Conservation (phyloP, 1,140 invertebrate genomes). For the Eurosta solidaginis region DNA sequence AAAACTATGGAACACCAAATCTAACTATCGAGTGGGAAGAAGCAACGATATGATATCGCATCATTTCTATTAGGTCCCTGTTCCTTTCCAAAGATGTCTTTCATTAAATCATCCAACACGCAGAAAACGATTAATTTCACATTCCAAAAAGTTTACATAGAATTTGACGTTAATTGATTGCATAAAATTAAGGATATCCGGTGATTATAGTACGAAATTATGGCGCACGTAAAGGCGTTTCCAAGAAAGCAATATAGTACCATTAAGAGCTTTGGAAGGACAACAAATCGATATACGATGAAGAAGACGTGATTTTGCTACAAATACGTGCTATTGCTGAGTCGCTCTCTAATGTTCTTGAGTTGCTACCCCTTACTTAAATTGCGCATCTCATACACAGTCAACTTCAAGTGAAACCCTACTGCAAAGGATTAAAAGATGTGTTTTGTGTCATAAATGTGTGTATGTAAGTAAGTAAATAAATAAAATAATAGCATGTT, state of each 20-base stretch:
- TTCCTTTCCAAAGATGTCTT: too few relatives aligned
- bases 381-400: not conserved
- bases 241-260: not conserved
- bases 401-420: not conserved
- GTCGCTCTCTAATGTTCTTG: not conserved
- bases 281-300: not conserved
- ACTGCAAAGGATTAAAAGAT: conserved; percentile 17
- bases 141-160: not conserved
- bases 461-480: not conserved
- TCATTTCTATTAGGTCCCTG: too few relatives aligned
- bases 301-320: not conserved
- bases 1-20: too few relatives aligned
- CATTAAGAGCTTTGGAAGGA: not conserved
- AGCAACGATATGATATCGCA: too few relatives aligned
- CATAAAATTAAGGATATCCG: conserved; percentile 26
- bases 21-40: too few relatives aligned
- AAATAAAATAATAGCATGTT: not conserved
- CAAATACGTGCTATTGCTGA: not conserved
- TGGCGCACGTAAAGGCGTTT: not conserved
- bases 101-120: too few relatives aligned
- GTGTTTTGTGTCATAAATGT: not conserved
- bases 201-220: not conserved
- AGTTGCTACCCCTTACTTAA: too few relatives aligned
- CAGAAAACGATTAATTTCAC: not conserved
- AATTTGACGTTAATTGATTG: conserved; percentile 4